Base-by-base conservation (phyloP, 2,797 vertebrate genomes). In the Sternarchorhynchus goeldii region DNA sequence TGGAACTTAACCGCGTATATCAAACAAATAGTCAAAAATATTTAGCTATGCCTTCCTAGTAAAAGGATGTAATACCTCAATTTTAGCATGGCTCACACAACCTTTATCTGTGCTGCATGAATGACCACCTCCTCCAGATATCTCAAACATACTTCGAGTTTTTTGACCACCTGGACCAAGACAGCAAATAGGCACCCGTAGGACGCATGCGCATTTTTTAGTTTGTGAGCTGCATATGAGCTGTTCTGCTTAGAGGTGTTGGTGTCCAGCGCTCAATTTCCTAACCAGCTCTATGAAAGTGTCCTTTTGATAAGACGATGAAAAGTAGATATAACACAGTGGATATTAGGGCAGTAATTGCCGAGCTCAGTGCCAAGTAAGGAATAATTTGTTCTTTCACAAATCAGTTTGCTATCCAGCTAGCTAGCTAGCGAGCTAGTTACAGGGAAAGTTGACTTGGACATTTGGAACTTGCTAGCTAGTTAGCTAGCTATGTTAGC, bases 261-360 rank as follows among this genome's bases (percentile, higher is more conserved):
- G 10, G 29, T 55, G 12, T 55, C 21, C 16, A 18, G 25, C 14
- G 17, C 25, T 31, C 2, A 2, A 6, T 55, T 5, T 71, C 7
- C 18, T 5, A 10, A 6, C 21, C 0, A 17, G 63, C 32, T 5
- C 20, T 2, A 68, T 31, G 20, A 21, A 12, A 62, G 2, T 14
- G 57, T 12, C 0, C 10, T 3, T 16, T 76, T 55, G 29, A 6
- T 17, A 4, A 36, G 83, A 89, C 17, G 31, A 98, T 99, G 97
- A 99, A 99, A 90, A 93, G 90, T 1, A 93, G 96, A 21, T 99
- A 96, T 84, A 95, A 92, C 81, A 97, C 96, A 0, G 74, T 97
- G 79, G 97, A 99, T 4, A 94, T 99, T 81, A 91, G 95, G 75
- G 96, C 96, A 0, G 93, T 93, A 39, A 92, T 99, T 53, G 93